A percentile compares a stretch with the other conserved stretches of the same genome.
Evolutionary conservation across 2,888 invertebrate species (phyloP).

Genomic region (Leuctra nigra): DNA sequence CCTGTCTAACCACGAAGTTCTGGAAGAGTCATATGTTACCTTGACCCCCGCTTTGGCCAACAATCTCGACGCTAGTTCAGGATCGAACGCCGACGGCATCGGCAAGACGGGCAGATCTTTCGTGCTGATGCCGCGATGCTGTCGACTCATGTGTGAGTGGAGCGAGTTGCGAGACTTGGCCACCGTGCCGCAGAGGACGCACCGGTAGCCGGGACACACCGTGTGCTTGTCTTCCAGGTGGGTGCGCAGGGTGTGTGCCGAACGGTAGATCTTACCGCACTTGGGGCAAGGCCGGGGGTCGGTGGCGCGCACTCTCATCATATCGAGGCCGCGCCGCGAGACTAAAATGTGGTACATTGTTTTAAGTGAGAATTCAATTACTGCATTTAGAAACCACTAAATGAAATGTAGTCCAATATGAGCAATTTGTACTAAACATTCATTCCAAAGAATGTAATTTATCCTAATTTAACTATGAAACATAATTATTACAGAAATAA

Average conservation of each 20-base stretch:
- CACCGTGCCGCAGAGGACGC: slow-evolving; percentile 86
- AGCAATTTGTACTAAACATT: too few relatives aligned
- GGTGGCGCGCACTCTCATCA: slow-evolving; percentile 81
- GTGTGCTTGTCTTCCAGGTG: slow-evolving; percentile 92
- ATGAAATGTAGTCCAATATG: too few relatives aligned
- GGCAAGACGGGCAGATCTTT: slow-evolving; percentile 88
- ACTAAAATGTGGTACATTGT: slow-evolving; percentile 47
- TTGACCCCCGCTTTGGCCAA: slow-evolving; percentile 85
- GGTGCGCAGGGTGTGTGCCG: slow-evolving; percentile 84
- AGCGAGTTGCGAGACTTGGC: slow-evolving; percentile 88
- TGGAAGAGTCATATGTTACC: slow-evolving; percentile 43
- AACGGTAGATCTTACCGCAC: slow-evolving; percentile 87
- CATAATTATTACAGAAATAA: not conserved
- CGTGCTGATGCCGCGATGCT: slow-evolving; percentile 88
- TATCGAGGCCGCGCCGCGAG: slow-evolving; percentile 73
- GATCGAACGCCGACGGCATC: slow-evolving; percentile 89
- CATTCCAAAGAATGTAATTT: not conserved
- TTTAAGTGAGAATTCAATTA: too few relatives aligned
- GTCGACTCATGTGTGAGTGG: slow-evolving; percentile 90
- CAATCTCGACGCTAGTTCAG: slow-evolving; percentile 77
- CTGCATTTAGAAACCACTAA: too few relatives aligned
- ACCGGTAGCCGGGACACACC: slow-evolving; percentile 85
- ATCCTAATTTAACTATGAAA: not conserved
- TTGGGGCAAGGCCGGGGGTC: slow-evolving; percentile 90
- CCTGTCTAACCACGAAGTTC: slow-evolving; percentile 12